Conservation (phyloP, 2,113 vertebrate genomes). For the Rhinoderma darwinii region DNA sequence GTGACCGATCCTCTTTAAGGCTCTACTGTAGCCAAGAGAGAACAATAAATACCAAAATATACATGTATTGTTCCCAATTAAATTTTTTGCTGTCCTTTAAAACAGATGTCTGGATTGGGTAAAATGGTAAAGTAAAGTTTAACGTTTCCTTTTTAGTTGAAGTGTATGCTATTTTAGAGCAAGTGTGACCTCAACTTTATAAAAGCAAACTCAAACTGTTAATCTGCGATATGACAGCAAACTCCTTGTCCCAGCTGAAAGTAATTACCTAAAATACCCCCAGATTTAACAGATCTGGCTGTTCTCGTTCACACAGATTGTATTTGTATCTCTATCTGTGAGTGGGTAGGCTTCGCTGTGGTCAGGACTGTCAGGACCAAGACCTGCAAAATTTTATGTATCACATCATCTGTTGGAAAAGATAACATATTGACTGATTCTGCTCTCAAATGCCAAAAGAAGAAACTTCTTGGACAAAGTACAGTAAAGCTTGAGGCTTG, state of each 20-base stretch:
- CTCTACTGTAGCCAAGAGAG: no score
- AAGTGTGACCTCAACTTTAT: not conserved
- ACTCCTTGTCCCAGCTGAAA: slow-evolving; percentile 24
- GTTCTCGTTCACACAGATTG: slow-evolving; percentile 17
- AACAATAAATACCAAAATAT: no score
- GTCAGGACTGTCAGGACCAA: slow-evolving; percentile 35
- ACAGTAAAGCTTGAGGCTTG: not conserved
- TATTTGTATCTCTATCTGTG: slow-evolving; percentile 45
- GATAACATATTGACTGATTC: slow-evolving; percentile 26
- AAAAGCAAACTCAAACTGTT: not conserved
- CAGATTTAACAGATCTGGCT: slow-evolving; percentile 35
- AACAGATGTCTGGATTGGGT: not conserved
- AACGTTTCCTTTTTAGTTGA: not conserved
- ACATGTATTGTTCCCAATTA: no score
- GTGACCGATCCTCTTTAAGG: no score
- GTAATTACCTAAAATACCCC: slow-evolving; percentile 16
- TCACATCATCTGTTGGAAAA: slow-evolving; percentile 42
- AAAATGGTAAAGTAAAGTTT: not conserved
- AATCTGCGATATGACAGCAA: slow-evolving; percentile 24
- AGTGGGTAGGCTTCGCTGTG: slow-evolving; percentile 14
- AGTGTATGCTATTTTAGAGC: not conserved
- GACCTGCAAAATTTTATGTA: slow-evolving; percentile 30
- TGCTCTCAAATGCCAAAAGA: slow-evolving; percentile 2
- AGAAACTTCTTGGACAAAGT: slow-evolving; percentile 11
- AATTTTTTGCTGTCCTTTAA: no score